These are phyloP conservation scores for human DNA, from an alignment of 2,113 vertebrate species.

Conservation along the genomic window DNA sequence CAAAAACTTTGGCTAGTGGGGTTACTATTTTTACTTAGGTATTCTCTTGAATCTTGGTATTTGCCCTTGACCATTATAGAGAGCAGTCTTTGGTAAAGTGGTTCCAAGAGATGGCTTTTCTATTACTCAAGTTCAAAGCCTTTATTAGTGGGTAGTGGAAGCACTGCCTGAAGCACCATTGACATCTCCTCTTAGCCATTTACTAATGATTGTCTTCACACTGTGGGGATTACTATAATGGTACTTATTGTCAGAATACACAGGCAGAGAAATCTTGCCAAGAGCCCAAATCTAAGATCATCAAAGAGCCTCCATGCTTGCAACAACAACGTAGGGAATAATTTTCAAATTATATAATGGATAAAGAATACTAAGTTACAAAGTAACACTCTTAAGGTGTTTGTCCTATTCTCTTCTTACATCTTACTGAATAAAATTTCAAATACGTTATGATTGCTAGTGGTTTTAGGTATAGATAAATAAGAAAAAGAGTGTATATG, in stretches of 20 bases:
- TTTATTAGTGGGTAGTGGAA: slow-evolving; percentile 57
- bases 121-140: slow-evolving; percentile 50
- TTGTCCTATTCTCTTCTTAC: neutral
- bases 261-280: slow-evolving; percentile 31
- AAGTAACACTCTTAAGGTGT: neutral
- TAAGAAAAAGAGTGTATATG: neutral
- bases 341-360: slow-evolving; percentile 51
- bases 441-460: neutral
- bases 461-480: neutral
- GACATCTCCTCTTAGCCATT: slow-evolving; percentile 56
- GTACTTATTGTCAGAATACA: slow-evolving; percentile 53
- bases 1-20: neutral
- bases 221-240: slow-evolving; percentile 30
- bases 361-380: neutral
- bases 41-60: neutral
- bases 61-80: slow-evolving; percentile 43
- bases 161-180: slow-evolving; percentile 59
- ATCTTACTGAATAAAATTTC: neutral
- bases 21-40: slow-evolving; percentile 23
- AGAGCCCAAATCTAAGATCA: neutral
- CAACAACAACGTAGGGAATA: neutral
- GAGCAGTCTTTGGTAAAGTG: slow-evolving; percentile 30
- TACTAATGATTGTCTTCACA: slow-evolving; percentile 60
- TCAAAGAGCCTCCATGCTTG: neutral
- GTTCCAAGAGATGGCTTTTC: slow-evolving; percentile 53